Conservation (phyloP, 2,113 vertebrate species). For the Dipodomys merriami region DNA sequence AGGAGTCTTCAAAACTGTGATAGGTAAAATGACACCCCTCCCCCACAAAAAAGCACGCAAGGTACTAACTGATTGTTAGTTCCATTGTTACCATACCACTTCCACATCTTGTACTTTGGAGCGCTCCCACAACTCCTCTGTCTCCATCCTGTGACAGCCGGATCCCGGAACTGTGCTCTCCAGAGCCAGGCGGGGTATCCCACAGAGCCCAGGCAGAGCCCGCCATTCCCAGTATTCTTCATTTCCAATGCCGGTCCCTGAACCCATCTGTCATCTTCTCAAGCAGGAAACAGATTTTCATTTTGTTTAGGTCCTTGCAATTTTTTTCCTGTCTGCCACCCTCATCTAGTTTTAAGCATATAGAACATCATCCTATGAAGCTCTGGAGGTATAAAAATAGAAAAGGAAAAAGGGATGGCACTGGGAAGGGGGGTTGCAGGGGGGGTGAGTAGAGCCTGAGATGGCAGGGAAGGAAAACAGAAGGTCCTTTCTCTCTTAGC, state of each 20-base stretch:
- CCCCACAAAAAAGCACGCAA: not conserved
- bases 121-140: not conserved
- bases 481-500: conserved; percentile 70
- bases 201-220: not conserved
- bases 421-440: not conserved
- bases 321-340: conserved; percentile 35
- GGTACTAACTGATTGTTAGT: not conserved
- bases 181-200: not conserved
- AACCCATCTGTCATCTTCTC: conserved; percentile 59
- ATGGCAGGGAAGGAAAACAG: conserved; percentile 60
- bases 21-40: not conserved
- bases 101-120: not conserved
- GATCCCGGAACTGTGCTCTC: not conserved
- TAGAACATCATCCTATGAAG: conserved; percentile 46
- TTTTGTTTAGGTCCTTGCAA: conserved; percentile 44
- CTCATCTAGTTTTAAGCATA: conserved; percentile 42
- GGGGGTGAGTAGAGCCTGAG: not conserved
- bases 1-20: not conserved
- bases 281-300: conserved; percentile 49
- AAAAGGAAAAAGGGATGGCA: not conserved
- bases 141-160: not conserved
- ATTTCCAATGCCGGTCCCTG: not conserved
- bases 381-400: conserved; percentile 68
- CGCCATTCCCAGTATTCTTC: not conserved
- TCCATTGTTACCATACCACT: not conserved